Evolutionary conservation across 2,113 vertebrate species (phyloP), one percentile per base, ranked within the genome.

Genomic region (Empidonax traillii): DNA sequence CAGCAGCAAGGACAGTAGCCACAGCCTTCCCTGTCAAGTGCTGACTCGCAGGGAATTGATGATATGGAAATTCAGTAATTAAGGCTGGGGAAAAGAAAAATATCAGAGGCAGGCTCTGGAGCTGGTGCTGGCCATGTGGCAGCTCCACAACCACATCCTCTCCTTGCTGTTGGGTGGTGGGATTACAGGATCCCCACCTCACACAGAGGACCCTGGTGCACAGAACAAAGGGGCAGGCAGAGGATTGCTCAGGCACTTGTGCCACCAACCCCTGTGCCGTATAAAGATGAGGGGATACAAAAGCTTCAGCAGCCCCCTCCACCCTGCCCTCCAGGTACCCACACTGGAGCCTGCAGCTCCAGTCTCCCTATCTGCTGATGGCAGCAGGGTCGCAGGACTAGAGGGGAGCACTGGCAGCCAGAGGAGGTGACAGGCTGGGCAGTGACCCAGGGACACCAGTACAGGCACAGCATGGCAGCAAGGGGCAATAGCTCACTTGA

Each of bases 41-140:
- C 92, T 83, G 76, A 89, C 85, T 84, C 0, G 4, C 31, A 93
- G 77, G 63, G 89, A 80, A 80, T 88, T 96, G 91, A 90, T 83
- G 78, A 91, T 81, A 93, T 71, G 78, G 93, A 95, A 95, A 94
- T 94, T 74, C 12, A 5, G 85, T 89, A 91, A 96, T 95, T 95
- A 96, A 90, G 85, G 56, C 63, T 56, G 19, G 59, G 58, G 16
- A 1, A 39, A 63, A 43, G n/a, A 8, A 47, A 43, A 51, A 35
- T 44, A 73, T n/a, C 66, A 67, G 47, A 78, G 67, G 37, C 78
- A 66, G 22, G 18, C 53, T 94, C 59, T 17, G 11, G 51, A 88
- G 89, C 47, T 91, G 87, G 59, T 85, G 63, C 47, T 85, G 59
- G 68, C 35, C 69, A 58, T 27, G 53, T 37, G 5, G 52, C 66